Base-by-base conservation (phyloP, 2,113 vertebrate genomes). In the Ictalurus furcatus region DNA sequence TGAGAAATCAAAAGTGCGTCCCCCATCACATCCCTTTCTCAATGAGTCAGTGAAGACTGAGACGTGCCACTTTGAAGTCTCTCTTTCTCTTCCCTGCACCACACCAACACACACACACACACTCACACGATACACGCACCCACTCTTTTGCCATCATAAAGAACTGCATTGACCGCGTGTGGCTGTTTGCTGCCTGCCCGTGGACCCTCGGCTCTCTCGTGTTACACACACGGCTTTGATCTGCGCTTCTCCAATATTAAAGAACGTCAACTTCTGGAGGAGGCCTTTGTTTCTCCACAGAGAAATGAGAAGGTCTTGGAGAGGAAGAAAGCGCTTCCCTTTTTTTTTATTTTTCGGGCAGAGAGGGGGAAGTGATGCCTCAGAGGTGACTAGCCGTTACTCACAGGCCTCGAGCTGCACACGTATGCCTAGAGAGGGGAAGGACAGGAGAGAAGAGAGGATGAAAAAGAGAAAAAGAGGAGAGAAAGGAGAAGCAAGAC, bases 161-260 rank as follows among this genome's bases (percentile, higher is more conserved):
- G 84, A 85, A 85, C 63, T 52, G 84, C 84, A 85, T 85, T 85
- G 63, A 85, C 40, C 23, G 44, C 52, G 63, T 71, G 85, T 83
- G 76, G n/a, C 52, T 90, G 79, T 89, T 88, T 84, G 76, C 69
- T 81, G 76, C 85, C 89, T 90, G 90, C 90, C 87, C 89, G 87
- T 65, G 91, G 90, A 90, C 92, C 91, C 92, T 92, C 87, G 65
- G 52, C 90, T 90, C 91, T 40, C 94, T 95, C 93, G 81, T 87
- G 91, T 95, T 95, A 93, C 94, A 92, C 91, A 80, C 79, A 69
- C 69, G 63, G 84, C 94, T 95, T 95, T 94, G 91, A 95, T 94
- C 93, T 93, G 84, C 91, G 91, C 92, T 78, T 61, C 93, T 91
- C 88, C 71, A 52, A 83, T 85, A 82, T 83, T 90, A 90, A 67